Conservation (phyloP, 1,140 invertebrate genomes). For the Watersipora subatra region DNA sequence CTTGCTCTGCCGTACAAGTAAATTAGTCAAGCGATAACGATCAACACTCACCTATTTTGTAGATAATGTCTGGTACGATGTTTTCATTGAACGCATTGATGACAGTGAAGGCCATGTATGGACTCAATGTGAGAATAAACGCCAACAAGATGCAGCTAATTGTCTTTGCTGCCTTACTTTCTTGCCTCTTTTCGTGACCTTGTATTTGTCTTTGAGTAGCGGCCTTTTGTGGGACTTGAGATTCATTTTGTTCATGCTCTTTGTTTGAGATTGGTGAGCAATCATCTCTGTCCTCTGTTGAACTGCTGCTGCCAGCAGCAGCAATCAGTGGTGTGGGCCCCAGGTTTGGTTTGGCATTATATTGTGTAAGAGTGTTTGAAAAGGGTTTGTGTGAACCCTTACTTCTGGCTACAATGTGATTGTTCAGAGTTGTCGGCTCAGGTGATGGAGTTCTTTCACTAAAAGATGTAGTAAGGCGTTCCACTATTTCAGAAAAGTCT, state of each 20-base stretch:
- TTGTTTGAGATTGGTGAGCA: slow-evolving; percentile 23
- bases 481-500: no score
- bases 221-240: slow-evolving; percentile 22
- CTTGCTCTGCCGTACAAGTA: no score
- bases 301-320: no score
- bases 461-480: no score
- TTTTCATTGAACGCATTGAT: slow-evolving; percentile 38
- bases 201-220: slow-evolving; percentile 42
- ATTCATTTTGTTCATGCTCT: slow-evolving; percentile 24
- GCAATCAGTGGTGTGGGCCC: no score
- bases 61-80: slow-evolving; percentile 19
- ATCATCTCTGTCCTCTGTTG: slow-evolving; percentile 2
- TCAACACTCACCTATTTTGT: slow-evolving; percentile 23
- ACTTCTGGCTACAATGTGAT: no score
- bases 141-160: slow-evolving; percentile 85
- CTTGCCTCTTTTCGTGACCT: slow-evolving; percentile 86
- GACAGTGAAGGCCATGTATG: slow-evolving; percentile 71
- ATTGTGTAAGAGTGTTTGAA: no score
- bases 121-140: slow-evolving; percentile 97
- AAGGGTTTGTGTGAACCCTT: no score
- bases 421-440: no score
- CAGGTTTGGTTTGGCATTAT: no score
- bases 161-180: slow-evolving; percentile 96
- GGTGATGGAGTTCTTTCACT: no score
- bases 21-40: no score